phyloP scores from a whole-genome alignment of 2,797 vertebrate species.

The Phalloptychus januarius region DNA sequence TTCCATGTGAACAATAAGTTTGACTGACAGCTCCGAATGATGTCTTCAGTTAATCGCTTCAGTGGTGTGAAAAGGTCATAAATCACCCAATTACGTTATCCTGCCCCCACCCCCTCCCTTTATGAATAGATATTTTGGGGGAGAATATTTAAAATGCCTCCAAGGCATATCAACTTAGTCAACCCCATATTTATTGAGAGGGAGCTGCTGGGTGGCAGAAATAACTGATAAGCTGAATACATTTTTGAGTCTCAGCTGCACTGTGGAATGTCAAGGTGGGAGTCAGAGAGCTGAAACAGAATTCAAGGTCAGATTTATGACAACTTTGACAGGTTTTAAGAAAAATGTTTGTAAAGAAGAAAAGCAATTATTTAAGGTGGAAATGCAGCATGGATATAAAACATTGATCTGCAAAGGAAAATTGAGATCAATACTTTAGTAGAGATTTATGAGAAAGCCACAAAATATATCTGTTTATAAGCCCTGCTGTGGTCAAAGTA shows the following conservation, averaged over 20 bases:
- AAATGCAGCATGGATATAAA: background rate
- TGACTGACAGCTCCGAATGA: constrained; percentile 81
- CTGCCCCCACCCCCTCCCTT: constrained; percentile 42
- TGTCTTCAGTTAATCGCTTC: constrained; percentile 81
- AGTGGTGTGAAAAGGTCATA: constrained; percentile 82
- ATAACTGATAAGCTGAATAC: constrained; percentile 75
- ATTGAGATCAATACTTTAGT: constrained; percentile 17
- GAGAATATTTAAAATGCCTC: constrained; percentile 73
- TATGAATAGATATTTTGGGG: constrained; percentile 77
- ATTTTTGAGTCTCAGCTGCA: constrained; percentile 64
- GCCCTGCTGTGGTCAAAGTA: constrained; percentile 35
- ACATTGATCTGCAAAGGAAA: constrained; percentile 14
- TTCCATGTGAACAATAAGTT: constrained; percentile 79
- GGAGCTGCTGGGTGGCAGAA: constrained; percentile 58
- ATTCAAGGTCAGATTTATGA: constrained; percentile 68
- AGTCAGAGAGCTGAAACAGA: constrained; percentile 45
- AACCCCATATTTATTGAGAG: constrained; percentile 73
- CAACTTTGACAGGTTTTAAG: constrained; percentile 36
- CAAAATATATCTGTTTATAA: constrained; percentile 20
- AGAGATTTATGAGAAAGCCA: constrained; percentile 31
- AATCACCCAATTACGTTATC: constrained; percentile 78
- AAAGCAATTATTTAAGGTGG: background rate
- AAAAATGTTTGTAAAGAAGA: background rate
- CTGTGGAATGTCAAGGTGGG: constrained; percentile 55
- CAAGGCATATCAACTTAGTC: constrained; percentile 74